Percentiles rank a stretch among this genome's conserved stretches.
Conservation (phyloP, 2,888 invertebrate species). For the Coremacera marginata region DNA sequence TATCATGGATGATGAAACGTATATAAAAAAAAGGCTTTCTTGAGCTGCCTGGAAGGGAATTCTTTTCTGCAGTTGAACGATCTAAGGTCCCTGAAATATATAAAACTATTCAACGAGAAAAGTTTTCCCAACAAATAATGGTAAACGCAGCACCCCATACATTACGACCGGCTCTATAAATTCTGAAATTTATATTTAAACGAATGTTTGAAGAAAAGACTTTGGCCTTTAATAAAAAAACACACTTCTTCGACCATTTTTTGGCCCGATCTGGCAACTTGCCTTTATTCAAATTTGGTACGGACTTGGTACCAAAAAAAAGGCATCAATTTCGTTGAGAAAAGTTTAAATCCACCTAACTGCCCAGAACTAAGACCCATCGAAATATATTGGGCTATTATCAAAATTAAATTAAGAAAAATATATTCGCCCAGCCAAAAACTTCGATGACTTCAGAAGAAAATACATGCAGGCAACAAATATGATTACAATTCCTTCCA, state of each 20-base stretch:
- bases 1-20: too few species aligned
- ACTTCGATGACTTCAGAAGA: too few species aligned
- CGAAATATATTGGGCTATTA: too few species aligned
- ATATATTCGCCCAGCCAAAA: too few species aligned
- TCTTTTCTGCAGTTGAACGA: not conserved
- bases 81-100: not conserved
- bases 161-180: not conserved
- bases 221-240: not conserved
- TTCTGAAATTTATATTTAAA: not conserved
- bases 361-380: not conserved
- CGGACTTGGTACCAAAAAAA: not conserved
- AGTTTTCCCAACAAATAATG: not conserved
- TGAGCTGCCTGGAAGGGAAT: not conserved
- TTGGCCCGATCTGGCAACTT: not conserved
- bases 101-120: not conserved
- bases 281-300: not conserved
- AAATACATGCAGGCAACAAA: too few species aligned
- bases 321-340: not conserved
- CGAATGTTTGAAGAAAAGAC: not conserved
- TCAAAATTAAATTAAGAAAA: too few species aligned
- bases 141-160: not conserved
- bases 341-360: not conserved
- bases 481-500: too few species aligned
- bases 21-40: too few species aligned
- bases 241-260: not conserved